Base-by-base conservation (phyloP, 2,113 vertebrate genomes). In the Corythornis madagascariensis region DNA sequence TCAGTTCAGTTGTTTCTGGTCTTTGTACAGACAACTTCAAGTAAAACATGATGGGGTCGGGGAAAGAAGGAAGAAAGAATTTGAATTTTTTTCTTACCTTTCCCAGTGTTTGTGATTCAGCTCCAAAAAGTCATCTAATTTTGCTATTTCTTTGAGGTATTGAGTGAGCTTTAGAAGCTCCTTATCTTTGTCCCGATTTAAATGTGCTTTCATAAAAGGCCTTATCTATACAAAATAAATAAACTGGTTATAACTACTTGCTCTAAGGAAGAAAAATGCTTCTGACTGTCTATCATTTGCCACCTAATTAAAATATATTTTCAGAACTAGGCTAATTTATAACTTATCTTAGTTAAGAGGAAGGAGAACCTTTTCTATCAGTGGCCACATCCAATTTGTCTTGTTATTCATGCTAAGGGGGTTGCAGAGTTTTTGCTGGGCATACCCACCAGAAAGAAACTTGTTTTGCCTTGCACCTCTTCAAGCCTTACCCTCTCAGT, bases 21-120 rank as follows among this genome's bases (percentile, higher is more conserved):
- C 18, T 77, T 79, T 76, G 45, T n/a, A 64, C 7, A 65, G 33
- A 79, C 4, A 66, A 75, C 13, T 31, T 88, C 50, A 88, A 72
- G 21, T 40, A 79, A 56, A 88, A 90, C 3, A 82, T 21, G 38
- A 8, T 9, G 25, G 10, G 28, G 50, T 83, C 28, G 81, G 53
- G 45, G 73, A 66, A 7, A 67, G 35, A 89, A 83, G 22, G 45
- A 87, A 81, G 55, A 29, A 80, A 64, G 25, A 55, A 79, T 47
- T 86, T 69, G 73, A 12, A 83, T 26, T 74, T 73, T 95, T 47
- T 66, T 88, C 97, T 96, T 97, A 99, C 99, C 98, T 99, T 98
- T 99, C 99, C 99, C 99, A 99, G 91, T 99, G 99, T 98, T 99
- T 99, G 97, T 99, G 99, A 96, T 99, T 99, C 89, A 99, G 98